A percentile compares a stretch with the other conserved stretches of the same genome.
phyloP scores from a whole-genome alignment of 2,888 invertebrate species.

The Drosophila limbata region DNA sequence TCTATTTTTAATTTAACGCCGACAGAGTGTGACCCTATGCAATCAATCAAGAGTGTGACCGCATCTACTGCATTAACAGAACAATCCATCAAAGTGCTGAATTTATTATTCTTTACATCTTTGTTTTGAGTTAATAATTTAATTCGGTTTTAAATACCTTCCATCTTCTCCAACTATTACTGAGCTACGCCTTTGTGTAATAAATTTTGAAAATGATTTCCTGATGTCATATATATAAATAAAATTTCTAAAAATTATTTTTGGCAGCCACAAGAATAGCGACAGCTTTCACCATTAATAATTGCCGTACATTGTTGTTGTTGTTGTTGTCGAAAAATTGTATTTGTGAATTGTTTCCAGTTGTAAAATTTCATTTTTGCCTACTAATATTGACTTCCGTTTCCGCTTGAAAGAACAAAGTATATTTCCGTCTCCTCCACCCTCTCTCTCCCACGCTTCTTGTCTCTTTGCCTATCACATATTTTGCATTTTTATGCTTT shows the following conservation, averaged over 20 bases:
- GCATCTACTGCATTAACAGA: conserved; percentile 17
- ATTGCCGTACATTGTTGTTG: conserved; percentile 36
- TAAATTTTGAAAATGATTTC: conserved; percentile 71
- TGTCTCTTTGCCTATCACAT: conserved; percentile 16
- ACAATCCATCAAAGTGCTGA: conserved; percentile 1
- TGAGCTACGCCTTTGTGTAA: conserved; percentile 30
- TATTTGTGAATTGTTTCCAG: conserved; percentile 60
- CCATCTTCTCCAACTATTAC: background rate
- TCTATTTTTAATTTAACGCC: conserved; percentile 50
- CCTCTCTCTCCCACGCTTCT: background rate
- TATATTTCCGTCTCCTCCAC: conserved; percentile 56
- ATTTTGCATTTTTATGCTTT: conserved; percentile 41
- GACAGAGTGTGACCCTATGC: conserved; percentile 33
- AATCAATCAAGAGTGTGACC: conserved; percentile 14
- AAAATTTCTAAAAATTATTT: conserved; percentile 41
- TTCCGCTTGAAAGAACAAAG: conserved; percentile 71
- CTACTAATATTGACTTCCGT: conserved; percentile 79
- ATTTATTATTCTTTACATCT: background rate
- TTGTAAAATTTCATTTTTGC: conserved; percentile 65
- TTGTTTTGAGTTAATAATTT: background rate
- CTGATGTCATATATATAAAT: conserved; percentile 57
- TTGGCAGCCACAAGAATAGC: conserved; percentile 27
- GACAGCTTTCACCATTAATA: conserved; percentile 71
- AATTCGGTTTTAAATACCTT: conserved; percentile 1
- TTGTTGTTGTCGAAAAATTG: conserved; percentile 42